Evolutionary conservation across 1,140 invertebrate genomes (phyloP), one percentile per base, ranked within the genome.

Genomic region (Drosophila saltans): DNA sequence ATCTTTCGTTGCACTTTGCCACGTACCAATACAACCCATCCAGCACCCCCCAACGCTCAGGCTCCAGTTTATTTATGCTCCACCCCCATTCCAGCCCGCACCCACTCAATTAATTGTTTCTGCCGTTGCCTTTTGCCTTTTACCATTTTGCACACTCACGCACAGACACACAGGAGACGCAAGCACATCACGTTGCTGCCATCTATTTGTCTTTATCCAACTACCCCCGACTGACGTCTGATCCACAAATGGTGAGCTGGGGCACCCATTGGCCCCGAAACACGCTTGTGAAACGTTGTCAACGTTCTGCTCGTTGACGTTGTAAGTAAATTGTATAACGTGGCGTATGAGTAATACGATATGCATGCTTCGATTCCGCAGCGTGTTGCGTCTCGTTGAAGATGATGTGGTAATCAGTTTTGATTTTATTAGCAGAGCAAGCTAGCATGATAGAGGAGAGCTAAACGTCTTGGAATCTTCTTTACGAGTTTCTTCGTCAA

Each of bases 351-450:
- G 84, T 88, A 80, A 88, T 88, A 80, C 70, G 84, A 89, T 88
- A 88, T 88, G 85, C 84, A 89, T 78, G 84, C 84, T 84, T 89
- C 84, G 80, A 88, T 86, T 82, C 82, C 45, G 52, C 21, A 63
- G 73, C 66, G 78, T 52, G 24, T 60, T 76, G 59, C 78, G 61
- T 67, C 83, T 75, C 72, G 72, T 73, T 83, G 76, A 88, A 80
- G 83, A 83, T 78, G 83, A 89, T 89, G 80, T 89, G 83, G 83
- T 89, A 88, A 88, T 88, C 84, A 88, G 83, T 83, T 88, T 88
- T 88, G 83, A 88, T 88, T 88, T 88, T 88, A 88, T 86, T 86
- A 86, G 83, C 84, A 78, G 64, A 78, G 75, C 64, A 39, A 78
- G 33, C 62, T 43, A 45, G 57, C 39, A 52, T 9, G 69, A 67